Evolutionary conservation across 2,888 invertebrate species (phyloP).

Genomic region (Lasioglossum leucozonium): DNA sequence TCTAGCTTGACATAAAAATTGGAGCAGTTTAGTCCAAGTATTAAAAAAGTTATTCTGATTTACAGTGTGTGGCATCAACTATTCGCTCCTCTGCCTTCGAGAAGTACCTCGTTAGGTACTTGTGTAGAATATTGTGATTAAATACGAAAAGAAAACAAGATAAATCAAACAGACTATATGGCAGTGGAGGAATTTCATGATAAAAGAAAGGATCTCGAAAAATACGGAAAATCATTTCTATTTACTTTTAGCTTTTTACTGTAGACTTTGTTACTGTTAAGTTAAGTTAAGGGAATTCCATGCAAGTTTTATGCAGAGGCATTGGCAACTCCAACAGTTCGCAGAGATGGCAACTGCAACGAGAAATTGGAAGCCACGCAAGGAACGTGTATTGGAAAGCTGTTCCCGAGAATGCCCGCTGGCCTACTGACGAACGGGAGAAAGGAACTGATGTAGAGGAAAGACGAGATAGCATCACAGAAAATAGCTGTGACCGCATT

Average conservation of each 20-base stretch:
- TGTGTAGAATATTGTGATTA: too few species aligned
- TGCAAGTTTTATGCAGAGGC: constrained; percentile 44
- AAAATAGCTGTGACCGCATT: constrained; percentile 64
- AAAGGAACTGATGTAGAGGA: constrained; percentile 63
- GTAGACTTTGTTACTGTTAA: neutral
- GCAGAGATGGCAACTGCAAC: constrained; percentile 54
- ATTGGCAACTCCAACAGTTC: constrained; percentile 62
- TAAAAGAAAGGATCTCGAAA: neutral
- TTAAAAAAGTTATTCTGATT: too few species aligned
- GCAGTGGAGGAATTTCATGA: neutral
- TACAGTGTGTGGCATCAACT: too few species aligned
- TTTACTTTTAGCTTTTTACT: neutral
- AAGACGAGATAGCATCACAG: constrained; percentile 54
- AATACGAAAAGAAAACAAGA: too few species aligned
- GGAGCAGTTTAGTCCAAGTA: too few species aligned
- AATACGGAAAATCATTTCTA: neutral
- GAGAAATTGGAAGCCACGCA: constrained; percentile 63
- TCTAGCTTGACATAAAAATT: too few species aligned
- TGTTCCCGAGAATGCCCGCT: constrained; percentile 68
- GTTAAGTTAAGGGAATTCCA: constrained; percentile 18
- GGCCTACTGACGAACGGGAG: constrained; percentile 72
- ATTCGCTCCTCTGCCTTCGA: too few species aligned
- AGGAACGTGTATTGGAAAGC: constrained; percentile 68
- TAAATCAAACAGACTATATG: too few species aligned
- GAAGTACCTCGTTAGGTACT: too few species aligned